Conservation (phyloP, 2,888 invertebrate species). For the Ormyrus pomaceus region DNA sequence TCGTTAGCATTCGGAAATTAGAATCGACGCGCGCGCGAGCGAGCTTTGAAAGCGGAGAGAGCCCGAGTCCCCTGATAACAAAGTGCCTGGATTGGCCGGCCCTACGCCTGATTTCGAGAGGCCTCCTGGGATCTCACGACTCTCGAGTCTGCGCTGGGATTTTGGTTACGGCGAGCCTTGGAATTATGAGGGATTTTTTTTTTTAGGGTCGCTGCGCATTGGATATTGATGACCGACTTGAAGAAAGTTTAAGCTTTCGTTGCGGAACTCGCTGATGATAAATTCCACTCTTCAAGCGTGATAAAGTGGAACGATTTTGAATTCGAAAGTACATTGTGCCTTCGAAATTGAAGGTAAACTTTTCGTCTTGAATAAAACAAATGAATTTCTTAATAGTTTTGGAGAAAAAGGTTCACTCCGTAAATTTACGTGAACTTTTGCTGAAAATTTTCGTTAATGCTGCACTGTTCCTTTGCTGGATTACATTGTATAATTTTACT, state of each 20-base stretch:
- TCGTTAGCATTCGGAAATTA: conserved; percentile 38
- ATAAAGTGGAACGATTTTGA: not conserved
- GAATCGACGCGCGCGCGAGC: not conserved
- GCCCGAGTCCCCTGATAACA: not conserved
- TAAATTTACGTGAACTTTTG: not conserved
- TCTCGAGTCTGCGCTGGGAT: not conserved
- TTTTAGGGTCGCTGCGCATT: no score
- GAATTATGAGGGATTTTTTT: no score
- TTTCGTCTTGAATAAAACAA: not conserved
- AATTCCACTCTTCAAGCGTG: not conserved
- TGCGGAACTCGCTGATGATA: no score
- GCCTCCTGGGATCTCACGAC: not conserved
- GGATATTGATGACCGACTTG: no score
- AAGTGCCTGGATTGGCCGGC: not conserved
- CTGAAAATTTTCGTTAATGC: not conserved
- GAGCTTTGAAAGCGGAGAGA: conserved; percentile 12
- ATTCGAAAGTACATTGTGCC: not conserved
- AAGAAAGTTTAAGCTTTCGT: no score
- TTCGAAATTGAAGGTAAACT: no score
- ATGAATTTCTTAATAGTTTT: not conserved
- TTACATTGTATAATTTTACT: not conserved
- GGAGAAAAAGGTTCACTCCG: not conserved
- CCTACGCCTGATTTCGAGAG: conserved; percentile 3
- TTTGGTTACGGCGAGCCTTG: not conserved
- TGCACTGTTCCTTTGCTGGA: not conserved